Evolutionary conservation across 2,888 invertebrate genomes (phyloP).

Genomic region (Harpalus rubripes): DNA sequence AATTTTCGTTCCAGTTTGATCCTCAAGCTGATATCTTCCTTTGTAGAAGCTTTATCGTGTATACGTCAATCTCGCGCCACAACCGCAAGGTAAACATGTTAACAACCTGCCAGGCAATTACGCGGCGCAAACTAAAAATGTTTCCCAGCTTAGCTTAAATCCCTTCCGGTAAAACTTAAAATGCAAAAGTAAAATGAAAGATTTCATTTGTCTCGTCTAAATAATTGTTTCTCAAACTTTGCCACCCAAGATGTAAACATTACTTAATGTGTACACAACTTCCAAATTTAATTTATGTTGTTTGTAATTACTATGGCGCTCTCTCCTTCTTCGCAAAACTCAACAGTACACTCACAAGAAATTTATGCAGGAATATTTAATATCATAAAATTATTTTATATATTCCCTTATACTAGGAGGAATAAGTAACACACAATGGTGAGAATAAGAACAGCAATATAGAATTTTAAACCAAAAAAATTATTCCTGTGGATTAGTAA

Average conservation of each 20-base stretch:
- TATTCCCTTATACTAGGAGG: no score
- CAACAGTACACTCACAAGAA: not conserved
- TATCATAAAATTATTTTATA: not conserved
- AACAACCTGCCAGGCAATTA: slow-evolving; percentile 27
- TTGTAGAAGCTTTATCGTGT: slow-evolving; percentile 32
- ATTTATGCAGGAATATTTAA: slow-evolving; percentile 1
- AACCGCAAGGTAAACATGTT: slow-evolving; percentile 18
- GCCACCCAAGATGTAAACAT: not conserved
- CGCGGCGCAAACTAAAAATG: slow-evolving; percentile 9
- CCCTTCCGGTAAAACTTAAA: not conserved
- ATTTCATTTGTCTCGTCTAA: not conserved
- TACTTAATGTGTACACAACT: not conserved
- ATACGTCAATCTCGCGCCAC: slow-evolving; percentile 5
- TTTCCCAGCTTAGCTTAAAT: not conserved
- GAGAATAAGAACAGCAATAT: no score
- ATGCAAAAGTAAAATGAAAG: not conserved
- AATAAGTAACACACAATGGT: no score
- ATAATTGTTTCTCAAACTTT: not conserved
- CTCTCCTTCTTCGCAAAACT: not conserved
- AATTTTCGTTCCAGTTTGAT: slow-evolving; percentile 17
- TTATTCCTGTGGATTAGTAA: no score
- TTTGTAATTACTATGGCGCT: not conserved
- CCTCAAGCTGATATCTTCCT: not conserved
- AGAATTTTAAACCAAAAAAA: no score
- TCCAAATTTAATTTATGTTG: not conserved